Evolutionary conservation across 2,888 invertebrate species (phyloP), one percentile per base, ranked within the genome.

Genomic region (Clistopyga incitator): DNA sequence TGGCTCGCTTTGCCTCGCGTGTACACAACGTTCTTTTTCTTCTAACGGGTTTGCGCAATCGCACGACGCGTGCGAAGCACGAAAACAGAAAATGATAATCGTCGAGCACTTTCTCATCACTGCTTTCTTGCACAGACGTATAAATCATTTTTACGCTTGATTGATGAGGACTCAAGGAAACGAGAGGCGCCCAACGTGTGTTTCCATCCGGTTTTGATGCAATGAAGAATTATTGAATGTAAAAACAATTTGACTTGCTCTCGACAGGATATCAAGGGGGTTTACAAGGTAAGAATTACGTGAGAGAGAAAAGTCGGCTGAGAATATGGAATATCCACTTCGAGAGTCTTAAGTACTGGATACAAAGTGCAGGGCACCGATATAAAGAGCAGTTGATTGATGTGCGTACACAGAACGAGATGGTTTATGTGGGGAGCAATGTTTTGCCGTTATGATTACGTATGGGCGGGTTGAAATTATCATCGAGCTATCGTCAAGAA

Each of bases 371-470:
- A 61, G 45, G 18, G 29, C 64, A 52, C 70, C 10, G 42, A 56
- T 45, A 13, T 18, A 64, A 80, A 59, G 74, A 84, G 72, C 64
- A 64, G 68, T 78, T 84, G 83, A 84, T 84, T 80, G 80, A 84
- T 84, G 83, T 72, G 77, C 80, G 72, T 72, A 59, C 72, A 74
- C 77, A 72, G 68, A 72, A 61, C 54, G 23, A 54, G 77, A 74
- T 64, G 54, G 52, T 80, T 74, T 61, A 72, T 76, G 78, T 71
- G 29, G 78, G 64, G 50, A 68, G 61, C 52, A 59, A 29, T 34
- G 52, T 25, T n/a, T 80, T 78, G 77, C 83, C 80, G 83, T 84
- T 84, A 80, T 84, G 72, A 80, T 80, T 84, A 72, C 80, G 83
- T 64, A 80, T 64, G 64, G 80, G 79, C 54, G 52, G 64, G 38